Base-by-base conservation (phyloP, 2,888 invertebrate genomes). In the Eueremaeus valkanovi region DNA sequence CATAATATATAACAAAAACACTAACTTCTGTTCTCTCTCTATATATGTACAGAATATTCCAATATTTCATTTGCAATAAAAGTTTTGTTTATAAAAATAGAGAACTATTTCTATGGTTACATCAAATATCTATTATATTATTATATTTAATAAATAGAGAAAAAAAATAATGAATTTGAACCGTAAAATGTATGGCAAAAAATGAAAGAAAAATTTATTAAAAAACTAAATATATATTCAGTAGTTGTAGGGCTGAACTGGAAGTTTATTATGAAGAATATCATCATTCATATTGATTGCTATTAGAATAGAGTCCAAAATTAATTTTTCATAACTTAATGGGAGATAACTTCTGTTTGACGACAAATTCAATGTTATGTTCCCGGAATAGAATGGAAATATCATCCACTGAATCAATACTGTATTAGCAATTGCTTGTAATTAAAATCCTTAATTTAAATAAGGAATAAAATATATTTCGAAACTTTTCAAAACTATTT, bases 31-130 rank as follows among this genome's bases (percentile, higher is more conserved):
- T n/a, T 55, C 24, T 55, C 3, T 55, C 24, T 61, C 27, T 21
- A 51, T 51, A 51, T n/a, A n/a, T n/a, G n/a, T 21, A 51, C 21
- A 21, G 11, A 36, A 31, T 63, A 36, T 63, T 63, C n/a, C 33
- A 31, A 55, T 55, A 55, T 55, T 45, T 55, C 21, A 63, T 36
- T 55, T 36, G 8, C 33, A 1, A 5, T 1, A 18, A 63, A 63
- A 68, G 42, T 40, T 68, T 68, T 68, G 68, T 68, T 68, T 68
- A 68, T 68, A 42, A 68, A 55, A 42, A n/a, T 68, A 40, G 42
- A 24, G 11, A 13, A n/a, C 36, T 40, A 68, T 68, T 68, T 68
- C 68, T 68, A 68, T 68, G 68, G 68, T 40, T 40, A 68, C 68
- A 36, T 24, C 18, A 42, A 42, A 68, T 68, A 68, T 68, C 40